Evolutionary conservation across 2,113 vertebrate species (phyloP), one percentile per base, ranked within the genome.

Genomic region (Tringa solitaria): DNA sequence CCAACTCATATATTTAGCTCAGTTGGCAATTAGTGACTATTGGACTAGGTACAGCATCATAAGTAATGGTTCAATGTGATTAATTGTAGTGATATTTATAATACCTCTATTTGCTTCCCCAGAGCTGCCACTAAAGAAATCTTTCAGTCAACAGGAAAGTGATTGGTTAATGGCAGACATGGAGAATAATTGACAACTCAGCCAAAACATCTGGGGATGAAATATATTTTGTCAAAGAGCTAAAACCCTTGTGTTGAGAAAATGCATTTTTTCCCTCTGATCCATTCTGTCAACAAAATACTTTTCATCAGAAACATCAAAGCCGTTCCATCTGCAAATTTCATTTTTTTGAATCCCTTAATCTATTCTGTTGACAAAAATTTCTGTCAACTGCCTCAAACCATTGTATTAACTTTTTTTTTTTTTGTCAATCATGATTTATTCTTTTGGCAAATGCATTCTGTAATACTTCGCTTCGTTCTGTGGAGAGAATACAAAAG

Each of bases 331-430:
- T 98, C 96, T 97, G 97, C 94, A 97, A 97, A 97, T 98, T 98
- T 98, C 94, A 96, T 97, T 95, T 95, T 97, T 95, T 84, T 30
- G 93, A 98, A 97, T 97, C 97, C 95, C 80, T 97, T 98, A 97
- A 98, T 98, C 97, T 98, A 94, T 56, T 97, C 90, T 96, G 97
- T 98, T 98, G 98, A 98, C 98, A 98, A 98, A 98, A 97, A 97
- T 89, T 97, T 97, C 97, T 97, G 97, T 98, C 98, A 97, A 97
- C 96, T 93, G 96, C 95, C 95, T 97, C 91, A 96, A 97, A 98
- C 86, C 84, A 97, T 96, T 98, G 97, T 97, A 98, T 98, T 98
- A 98, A 97, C 97, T 97, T 98, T 97, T 30, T 37, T 17, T 60
- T 98, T 68, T 96, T 97, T 97, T 98, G 97, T 98, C 98, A 98